Conservation (phyloP, 2,797 vertebrate species). For the Thamnophis elegans region DNA sequence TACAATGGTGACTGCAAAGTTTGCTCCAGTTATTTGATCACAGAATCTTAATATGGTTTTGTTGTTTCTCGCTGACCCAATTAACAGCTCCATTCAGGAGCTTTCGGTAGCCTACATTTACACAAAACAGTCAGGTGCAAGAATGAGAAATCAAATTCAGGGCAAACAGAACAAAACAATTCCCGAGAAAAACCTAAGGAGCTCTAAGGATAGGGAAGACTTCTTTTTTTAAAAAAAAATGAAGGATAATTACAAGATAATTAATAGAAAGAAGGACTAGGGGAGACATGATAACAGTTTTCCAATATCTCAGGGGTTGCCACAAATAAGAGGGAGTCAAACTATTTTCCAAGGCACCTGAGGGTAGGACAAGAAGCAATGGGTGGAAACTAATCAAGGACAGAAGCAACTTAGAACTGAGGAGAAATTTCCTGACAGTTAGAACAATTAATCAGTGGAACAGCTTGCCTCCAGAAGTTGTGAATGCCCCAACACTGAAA, state of each 20-base stretch:
- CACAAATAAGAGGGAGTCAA: no score
- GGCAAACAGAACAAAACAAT: not conserved
- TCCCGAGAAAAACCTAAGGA: not conserved
- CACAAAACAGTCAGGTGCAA: not conserved
- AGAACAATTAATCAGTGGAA: no score
- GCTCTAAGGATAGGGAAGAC: not conserved
- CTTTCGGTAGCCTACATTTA: not conserved
- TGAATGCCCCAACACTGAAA: no score
- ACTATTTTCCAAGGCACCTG: no score
- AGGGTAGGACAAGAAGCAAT: no score
- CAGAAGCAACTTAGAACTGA: no score
- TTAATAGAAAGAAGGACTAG: no score
- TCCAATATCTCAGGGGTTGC: no score
- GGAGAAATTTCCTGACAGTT: no score
- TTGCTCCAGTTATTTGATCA: not conserved
- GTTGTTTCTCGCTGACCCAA: conserved; percentile 4
- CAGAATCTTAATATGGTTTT: not conserved
- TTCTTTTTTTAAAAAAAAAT: not conserved
- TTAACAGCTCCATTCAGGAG: conserved; percentile 23
- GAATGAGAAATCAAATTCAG: not conserved
- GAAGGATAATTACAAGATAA: not conserved
- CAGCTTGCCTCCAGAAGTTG: no score
- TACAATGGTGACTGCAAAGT: not conserved
- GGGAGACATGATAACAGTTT: no score
- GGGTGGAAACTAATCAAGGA: no score